A percentile compares a stretch with the other conserved stretches of the same genome.
Evolutionary conservation across 92 coral and sea anemone species (phyloP).

Genomic region (Porites divaricata): DNA sequence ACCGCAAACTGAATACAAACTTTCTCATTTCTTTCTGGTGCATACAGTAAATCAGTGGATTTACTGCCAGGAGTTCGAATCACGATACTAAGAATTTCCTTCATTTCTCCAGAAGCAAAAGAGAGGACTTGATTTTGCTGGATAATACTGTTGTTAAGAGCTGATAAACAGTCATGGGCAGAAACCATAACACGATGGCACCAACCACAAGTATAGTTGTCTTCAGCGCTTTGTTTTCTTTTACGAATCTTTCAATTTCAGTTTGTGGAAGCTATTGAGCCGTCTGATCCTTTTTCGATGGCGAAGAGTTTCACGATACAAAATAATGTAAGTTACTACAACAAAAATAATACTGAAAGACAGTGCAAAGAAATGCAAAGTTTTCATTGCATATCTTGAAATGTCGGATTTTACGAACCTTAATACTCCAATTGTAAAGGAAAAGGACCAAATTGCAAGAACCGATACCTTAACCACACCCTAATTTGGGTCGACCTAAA

Average conservation of each 20-base stretch:
- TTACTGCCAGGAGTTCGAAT: background rate
- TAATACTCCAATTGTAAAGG: too few relatives aligned
- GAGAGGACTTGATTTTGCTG: too few relatives aligned
- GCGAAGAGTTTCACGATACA: background rate
- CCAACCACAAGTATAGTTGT: background rate
- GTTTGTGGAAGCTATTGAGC: background rate
- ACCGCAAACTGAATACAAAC: background rate
- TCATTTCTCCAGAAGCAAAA: too few relatives aligned
- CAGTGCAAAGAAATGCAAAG: too few relatives aligned
- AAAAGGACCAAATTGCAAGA: background rate
- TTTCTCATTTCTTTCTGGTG: background rate
- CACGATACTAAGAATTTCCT: background rate
- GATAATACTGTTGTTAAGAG: too few relatives aligned
- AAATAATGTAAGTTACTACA: background rate
- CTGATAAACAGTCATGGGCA: background rate
- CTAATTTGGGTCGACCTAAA: too few relatives aligned
- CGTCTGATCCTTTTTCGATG: background rate
- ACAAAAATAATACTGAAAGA: too few relatives aligned
- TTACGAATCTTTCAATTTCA: background rate
- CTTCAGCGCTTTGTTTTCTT: background rate
- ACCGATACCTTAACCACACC: too few relatives aligned
- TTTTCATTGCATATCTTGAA: too few relatives aligned
- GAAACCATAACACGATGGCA: background rate
- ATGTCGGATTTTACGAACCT: too few relatives aligned
- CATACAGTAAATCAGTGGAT: slow-evolving; percentile 4